phyloP scores from a whole-genome alignment of 2,113 vertebrate species.

The Reinhardtius hippoglossoides region DNA sequence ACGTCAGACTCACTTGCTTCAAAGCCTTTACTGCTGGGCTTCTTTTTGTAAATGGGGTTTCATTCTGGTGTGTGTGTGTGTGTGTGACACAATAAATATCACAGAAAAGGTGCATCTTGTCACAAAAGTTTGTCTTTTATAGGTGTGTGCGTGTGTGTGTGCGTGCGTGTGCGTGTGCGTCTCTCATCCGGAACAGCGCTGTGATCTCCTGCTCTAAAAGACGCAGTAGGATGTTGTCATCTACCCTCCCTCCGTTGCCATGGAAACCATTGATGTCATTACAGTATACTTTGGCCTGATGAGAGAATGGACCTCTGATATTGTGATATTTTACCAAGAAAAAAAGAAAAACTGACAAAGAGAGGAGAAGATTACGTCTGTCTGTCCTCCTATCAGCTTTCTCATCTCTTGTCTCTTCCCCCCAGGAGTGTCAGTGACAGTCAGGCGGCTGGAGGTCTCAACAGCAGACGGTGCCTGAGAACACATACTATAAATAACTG shows the following conservation, averaged over 20 bases:
- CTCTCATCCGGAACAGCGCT: constrained; percentile 44
- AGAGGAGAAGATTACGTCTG: constrained; percentile 24
- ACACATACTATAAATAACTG: constrained; percentile 30
- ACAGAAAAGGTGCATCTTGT: constrained; percentile 12
- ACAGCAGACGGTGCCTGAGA: constrained; percentile 9
- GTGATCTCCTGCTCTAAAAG: constrained; percentile 65
- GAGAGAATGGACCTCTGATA: constrained; percentile 57
- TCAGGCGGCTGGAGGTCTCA: constrained; percentile 54
- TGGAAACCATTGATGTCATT: constrained; percentile 81
- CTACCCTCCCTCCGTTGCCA: constrained; percentile 69
- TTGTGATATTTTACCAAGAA: constrained; percentile 52
- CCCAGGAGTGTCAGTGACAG: constrained; percentile 44
- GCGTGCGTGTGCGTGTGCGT: constrained; percentile 9
- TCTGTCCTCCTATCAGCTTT: constrained; percentile 32
- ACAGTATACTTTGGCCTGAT: constrained; percentile 63
- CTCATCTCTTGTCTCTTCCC: background rate
- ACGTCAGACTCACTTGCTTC: constrained; percentile 10
- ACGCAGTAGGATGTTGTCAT: constrained; percentile 76
- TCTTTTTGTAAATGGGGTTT: no score
- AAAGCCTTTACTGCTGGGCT: background rate
- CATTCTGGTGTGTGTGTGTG: background rate
- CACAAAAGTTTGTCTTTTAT: background rate
- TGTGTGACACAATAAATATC: background rate
- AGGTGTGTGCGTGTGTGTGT: background rate
- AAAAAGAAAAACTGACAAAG: background rate